These are phyloP conservation scores for Paramacrobiotus metropolitanus DNA, from an alignment of 1,140 invertebrate genomes.

Conservation along the genomic window DNA sequence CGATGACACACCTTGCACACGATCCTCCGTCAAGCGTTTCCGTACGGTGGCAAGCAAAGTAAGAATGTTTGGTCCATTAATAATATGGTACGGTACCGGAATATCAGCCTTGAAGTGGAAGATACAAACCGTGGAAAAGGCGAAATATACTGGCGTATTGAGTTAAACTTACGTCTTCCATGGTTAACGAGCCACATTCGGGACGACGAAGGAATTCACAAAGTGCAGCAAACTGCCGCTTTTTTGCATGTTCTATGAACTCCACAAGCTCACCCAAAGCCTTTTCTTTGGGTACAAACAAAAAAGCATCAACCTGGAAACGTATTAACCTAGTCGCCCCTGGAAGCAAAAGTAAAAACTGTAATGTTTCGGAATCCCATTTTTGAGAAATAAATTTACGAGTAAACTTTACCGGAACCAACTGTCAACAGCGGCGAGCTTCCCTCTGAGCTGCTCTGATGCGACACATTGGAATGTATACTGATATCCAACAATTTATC, in stretches of 20 bases:
- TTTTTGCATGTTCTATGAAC: not conserved
- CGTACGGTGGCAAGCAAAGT: not conserved
- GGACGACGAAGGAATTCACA: not conserved
- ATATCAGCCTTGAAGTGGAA: not conserved
- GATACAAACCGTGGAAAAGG: not conserved
- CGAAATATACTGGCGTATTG: not conserved
- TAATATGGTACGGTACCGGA: not conserved
- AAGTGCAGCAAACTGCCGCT: not conserved
- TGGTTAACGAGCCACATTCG: not conserved
- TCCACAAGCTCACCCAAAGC: not conserved
- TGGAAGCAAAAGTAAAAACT: not conserved
- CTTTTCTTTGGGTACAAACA: not conserved
- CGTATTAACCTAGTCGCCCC: not conserved
- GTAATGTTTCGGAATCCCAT: not conserved
- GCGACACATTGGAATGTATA: not conserved
- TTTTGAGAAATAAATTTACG: not conserved
- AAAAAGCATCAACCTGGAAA: not conserved
- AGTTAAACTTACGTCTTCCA: not conserved
- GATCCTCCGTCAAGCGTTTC: too few species aligned
- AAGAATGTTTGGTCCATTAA: slow-evolving; percentile 1
- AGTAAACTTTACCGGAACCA: not conserved
- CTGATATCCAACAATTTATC: not conserved
- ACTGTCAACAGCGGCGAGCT: not conserved
- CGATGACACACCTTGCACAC: too few species aligned
- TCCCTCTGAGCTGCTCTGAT: not conserved